Evolutionary conservation across 1,140 invertebrate genomes (phyloP), one percentile per base, ranked within the genome.

Genomic region (Polyergus mexicanus): DNA sequence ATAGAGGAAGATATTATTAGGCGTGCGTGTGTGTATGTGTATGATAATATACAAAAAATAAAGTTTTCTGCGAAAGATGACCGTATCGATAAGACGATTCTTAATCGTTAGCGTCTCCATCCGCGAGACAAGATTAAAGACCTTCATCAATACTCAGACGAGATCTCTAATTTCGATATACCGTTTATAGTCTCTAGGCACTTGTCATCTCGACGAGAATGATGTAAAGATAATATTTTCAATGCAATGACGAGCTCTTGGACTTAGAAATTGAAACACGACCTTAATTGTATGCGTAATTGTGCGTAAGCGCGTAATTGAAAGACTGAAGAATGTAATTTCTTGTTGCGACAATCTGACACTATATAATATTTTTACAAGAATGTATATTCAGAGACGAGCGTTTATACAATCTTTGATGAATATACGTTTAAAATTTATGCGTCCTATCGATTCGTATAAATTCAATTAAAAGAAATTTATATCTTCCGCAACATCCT

Each of bases 161-260:
- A 78, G 88, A 90, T 87, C 56, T 54, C 54, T 28, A 65, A 58
- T 69, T 56, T 78, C 76, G 89, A 87, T 87, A 87, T 77, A 68
- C 62, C 54, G 51, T 58, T 71, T 69, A 56, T 71, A 47, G 51
- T 54, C 63, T 71, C 63, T 74, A 65, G 41, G 58, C 65, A 81
- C 69, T 72, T 72, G 81, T 89, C 87, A 88, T 87, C 74, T 84
- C 54, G 71, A 35, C 32, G 56, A 41, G 81, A 78, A 84, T 63
- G 85, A 90, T 89, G 68, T 60, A 54, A 84, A 88, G 87, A 89
- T 89, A 89, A 84, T 66, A 32, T 71, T 16, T 10, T 38, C 56
- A 28, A 28, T 47, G 63, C 65, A 32, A 32, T 56, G 4, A 66
- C 54, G 65, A 35, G 10, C n/a, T 72, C 35, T 65, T 58, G 35